Conservation (phyloP, 1,140 invertebrate genomes). For the Saxidomus purpurata region DNA sequence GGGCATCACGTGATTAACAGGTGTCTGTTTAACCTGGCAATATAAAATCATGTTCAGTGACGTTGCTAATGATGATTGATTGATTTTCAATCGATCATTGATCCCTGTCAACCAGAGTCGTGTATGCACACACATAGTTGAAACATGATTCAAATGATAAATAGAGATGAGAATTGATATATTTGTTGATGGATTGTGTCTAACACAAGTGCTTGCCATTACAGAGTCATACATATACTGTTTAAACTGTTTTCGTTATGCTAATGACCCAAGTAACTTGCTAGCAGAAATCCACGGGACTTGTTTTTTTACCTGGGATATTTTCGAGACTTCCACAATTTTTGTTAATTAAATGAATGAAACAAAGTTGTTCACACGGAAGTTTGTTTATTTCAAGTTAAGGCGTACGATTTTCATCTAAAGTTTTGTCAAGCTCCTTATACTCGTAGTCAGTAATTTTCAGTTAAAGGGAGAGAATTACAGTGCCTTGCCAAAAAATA, state of each 20-base stretch:
- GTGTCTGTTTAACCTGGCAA: slow-evolving; percentile 24
- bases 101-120: neutral
- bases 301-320: no score
- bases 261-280: slow-evolving; percentile 10
- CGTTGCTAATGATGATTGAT: slow-evolving; percentile 30
- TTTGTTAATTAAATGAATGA: no score
- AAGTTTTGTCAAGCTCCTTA: no score
- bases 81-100: slow-evolving; percentile 30
- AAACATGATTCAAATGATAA: slow-evolving; percentile 16
- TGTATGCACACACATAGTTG: slow-evolving; percentile 9
- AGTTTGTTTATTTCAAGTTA: no score
- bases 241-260: neutral
- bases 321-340: no score
- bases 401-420: no score
- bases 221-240: neutral
- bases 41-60: neutral
- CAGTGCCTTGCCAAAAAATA: slow-evolving; percentile 37
- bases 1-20: slow-evolving; percentile 27
- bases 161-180: neutral
- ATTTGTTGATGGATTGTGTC: slow-evolving; percentile 24
- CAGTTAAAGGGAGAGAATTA: slow-evolving; percentile 24
- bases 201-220: slow-evolving; percentile 18
- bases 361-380: no score
- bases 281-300: slow-evolving; percentile 7
- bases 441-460: no score